Evolutionary conservation across 2,113 vertebrate genomes (phyloP).

Genomic region (Mugil cephalus): DNA sequence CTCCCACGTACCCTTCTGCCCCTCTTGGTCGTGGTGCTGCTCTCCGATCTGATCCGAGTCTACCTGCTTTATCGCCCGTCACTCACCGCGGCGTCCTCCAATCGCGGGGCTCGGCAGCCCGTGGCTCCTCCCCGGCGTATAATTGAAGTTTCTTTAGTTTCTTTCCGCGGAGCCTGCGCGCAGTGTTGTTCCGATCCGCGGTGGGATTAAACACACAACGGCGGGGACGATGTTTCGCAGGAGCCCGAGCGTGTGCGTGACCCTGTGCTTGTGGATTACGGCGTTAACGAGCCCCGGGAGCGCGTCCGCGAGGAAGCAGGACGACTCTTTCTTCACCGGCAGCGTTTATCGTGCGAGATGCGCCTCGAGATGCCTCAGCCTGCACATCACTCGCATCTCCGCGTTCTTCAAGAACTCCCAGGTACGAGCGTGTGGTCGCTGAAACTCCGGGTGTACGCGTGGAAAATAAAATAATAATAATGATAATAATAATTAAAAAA

Average conservation of each 20-base stretch:
- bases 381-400: constrained; percentile 97
- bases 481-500: too few relatives aligned
- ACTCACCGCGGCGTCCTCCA: constrained; percentile 71
- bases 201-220: constrained; percentile 69
- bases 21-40: not conserved
- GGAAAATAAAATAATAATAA: too few relatives aligned
- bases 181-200: constrained; percentile 76
- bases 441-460: constrained; percentile 37
- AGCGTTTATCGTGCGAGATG: constrained; percentile 91
- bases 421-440: constrained; percentile 80
- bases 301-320: constrained; percentile 85
- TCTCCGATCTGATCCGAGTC: constrained; percentile 3
- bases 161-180: constrained; percentile 71
- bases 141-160: constrained; percentile 87
- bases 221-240: constrained; percentile 82
- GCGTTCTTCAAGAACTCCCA: constrained; percentile 93
- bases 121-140: constrained; percentile 79
- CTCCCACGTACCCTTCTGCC: not conserved
- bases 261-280: constrained; percentile 89
- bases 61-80: constrained; percentile 77
- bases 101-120: constrained; percentile 56
- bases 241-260: constrained; percentile 78
- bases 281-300: constrained; percentile 80
- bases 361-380: constrained; percentile 93
- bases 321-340: constrained; percentile 87